phyloP scores from a whole-genome alignment of 1,140 invertebrate species.

The Papilio machaon region DNA sequence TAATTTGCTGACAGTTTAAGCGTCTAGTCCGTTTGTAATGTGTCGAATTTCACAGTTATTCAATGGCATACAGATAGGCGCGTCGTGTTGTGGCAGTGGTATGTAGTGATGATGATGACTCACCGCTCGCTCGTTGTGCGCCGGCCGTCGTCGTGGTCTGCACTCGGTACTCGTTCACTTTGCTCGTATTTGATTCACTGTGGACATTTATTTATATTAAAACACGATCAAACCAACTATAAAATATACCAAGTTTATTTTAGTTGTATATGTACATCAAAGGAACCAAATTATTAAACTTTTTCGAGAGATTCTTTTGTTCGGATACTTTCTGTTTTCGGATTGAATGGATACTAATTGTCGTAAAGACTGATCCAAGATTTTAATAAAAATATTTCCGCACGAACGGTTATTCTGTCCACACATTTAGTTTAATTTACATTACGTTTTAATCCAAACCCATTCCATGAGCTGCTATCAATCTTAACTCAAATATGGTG shows the following conservation, averaged over 20 bases:
- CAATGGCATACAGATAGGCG: too few relatives aligned
- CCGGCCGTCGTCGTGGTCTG: constrained; percentile 68
- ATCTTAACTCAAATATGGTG: too few relatives aligned
- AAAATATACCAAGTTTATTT: not conserved
- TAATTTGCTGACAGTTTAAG: too few relatives aligned
- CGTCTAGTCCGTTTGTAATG: too few relatives aligned
- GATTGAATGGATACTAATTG: not conserved
- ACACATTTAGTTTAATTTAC: too few relatives aligned
- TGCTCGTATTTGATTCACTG: constrained; percentile 78
- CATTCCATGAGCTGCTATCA: too few relatives aligned
- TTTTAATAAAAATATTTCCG: too few relatives aligned
- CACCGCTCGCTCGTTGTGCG: constrained; percentile 76
- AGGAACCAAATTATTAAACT: not conserved
- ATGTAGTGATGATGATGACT: constrained; percentile 42
- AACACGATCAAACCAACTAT: not conserved
- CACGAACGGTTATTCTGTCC: too few relatives aligned
- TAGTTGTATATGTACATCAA: not conserved
- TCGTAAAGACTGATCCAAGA: not conserved
- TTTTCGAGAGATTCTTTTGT: not conserved
- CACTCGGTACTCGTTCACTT: constrained; percentile 78
- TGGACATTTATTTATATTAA: constrained; percentile 48
- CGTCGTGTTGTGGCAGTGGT: not conserved
- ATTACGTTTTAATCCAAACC: too few relatives aligned
- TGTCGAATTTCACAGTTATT: too few relatives aligned
- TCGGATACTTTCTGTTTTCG: not conserved